Base-by-base conservation (phyloP, 2,113 vertebrate species). In the Neoarius graeffei region DNA sequence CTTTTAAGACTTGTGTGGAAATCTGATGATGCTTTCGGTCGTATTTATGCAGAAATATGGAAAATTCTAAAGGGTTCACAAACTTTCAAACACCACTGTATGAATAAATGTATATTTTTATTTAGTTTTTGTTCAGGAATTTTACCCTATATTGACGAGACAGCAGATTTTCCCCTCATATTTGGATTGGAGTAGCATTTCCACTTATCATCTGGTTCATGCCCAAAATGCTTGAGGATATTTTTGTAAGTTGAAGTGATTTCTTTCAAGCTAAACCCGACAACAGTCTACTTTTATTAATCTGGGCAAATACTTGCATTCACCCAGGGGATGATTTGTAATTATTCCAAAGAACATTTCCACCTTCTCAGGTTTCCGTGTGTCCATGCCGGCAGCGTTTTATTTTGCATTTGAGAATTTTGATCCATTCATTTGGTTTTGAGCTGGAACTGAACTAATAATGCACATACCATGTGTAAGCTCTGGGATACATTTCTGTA, bases 121-220 rank as follows among this genome's bases (percentile, higher is more conserved):
- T 69, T 30, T 69, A 5, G 7, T 6, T 14, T 19, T 30, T 71
- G 27, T 35, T 11, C 10, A 3, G 25, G 1, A 42, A 42, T 42
- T 42, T 42, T 20, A 66, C 27, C 27, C 14, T 7, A 71, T 30
- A 71, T 71, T 71, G n/a, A 13, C 11, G 25, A n/a, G 25, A 66
- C 4, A 13, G 4, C 64, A 11, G 25, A 64, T 69, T 69, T 67
- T 1, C 27, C 15, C 15, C 30, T 71, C 67, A 91, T 93, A 89
- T 89, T 92, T 91, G 71, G 85, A 91, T 90, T 83, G 59, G 19
- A 93, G 91, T 92, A 89, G 83, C 91, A 92, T 91, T 76, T 67
- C 82, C 89, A 57, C 73, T 57, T 82, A 88, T 84, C 66, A 19
- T 23, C 88, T 91, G 81, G 83, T 81, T 85, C 71, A 89, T 71